Conservation (phyloP, 2,113 vertebrate genomes). For the Eleginops maclovinus region DNA sequence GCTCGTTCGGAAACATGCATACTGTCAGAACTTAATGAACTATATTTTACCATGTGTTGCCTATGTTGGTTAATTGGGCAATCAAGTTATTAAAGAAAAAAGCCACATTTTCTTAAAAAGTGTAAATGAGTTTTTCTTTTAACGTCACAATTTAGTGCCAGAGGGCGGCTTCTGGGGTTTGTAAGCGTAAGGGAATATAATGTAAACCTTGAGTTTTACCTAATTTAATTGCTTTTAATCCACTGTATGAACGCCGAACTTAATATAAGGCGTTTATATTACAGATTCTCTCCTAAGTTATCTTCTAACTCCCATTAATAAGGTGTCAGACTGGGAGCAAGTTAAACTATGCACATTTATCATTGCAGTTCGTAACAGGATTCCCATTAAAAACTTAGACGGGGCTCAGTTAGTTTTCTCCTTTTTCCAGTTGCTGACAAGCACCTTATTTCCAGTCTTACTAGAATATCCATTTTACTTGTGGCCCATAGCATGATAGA, state of each 20-base stretch:
- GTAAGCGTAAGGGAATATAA: fast-evolving
- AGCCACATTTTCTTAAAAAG: not conserved
- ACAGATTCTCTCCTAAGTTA: fast-evolving
- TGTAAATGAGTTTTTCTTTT: not conserved
- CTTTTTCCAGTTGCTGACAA: not conserved
- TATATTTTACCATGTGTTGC: fast-evolving
- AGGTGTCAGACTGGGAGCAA: fast-evolving
- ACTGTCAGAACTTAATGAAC: fast-evolving
- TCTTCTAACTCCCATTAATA: fast-evolving
- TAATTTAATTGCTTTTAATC: not conserved
- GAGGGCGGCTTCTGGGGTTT: not conserved
- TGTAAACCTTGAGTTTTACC: not conserved
- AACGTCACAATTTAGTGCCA: too few species aligned
- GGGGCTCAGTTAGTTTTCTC: not conserved
- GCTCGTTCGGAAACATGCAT: fast-evolving
- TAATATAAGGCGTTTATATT: fast-evolving
- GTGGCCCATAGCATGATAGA: not conserved
- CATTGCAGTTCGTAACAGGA: not conserved
- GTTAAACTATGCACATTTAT: not conserved
- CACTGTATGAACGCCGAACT: not conserved
- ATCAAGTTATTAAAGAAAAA: fast-evolving
- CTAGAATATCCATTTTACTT: not conserved
- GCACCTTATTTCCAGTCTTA: not conserved
- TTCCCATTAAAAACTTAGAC: not conserved
- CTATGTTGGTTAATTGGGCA: not conserved